phyloP scores from a whole-genome alignment of 2,797 vertebrate species.

The Pipistrellus pipistrellus region DNA sequence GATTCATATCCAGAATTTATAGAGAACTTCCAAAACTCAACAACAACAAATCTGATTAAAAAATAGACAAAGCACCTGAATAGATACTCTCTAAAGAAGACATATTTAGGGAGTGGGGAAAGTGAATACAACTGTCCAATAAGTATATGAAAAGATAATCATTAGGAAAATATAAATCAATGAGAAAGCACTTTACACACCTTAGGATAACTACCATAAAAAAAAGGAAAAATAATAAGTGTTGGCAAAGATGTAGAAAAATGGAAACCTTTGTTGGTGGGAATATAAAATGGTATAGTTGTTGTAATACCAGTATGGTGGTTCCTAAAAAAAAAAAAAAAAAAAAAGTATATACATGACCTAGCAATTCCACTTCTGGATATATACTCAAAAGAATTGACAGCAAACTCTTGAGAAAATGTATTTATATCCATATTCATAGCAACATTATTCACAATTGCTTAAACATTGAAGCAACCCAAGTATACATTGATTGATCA shows the following conservation, averaged over 20 bases:
- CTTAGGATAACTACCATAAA: neutral
- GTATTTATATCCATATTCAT: neutral
- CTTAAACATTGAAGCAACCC: neutral
- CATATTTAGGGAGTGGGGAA: neutral
- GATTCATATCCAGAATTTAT: neutral
- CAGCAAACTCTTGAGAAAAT: neutral
- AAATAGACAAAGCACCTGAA: neutral
- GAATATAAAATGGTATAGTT: neutral
- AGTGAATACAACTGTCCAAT: neutral
- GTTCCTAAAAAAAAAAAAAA: slow-evolving; percentile 40
- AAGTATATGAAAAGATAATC: neutral
- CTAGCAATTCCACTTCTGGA: neutral
- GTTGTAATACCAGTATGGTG: neutral
- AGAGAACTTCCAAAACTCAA: neutral
- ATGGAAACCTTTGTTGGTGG: neutral
- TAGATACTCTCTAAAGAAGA: neutral
- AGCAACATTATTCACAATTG: neutral
- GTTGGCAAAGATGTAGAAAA: neutral
- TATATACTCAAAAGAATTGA: neutral
- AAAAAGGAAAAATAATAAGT: neutral
- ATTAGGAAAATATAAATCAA: slow-evolving; percentile 1
- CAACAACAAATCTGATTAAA: neutral
- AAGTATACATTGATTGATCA: neutral
- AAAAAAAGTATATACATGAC: neutral
- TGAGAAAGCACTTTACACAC: neutral